Base-by-base conservation (phyloP, 92 coral and sea anemone species). In the Porites rus region DNA sequence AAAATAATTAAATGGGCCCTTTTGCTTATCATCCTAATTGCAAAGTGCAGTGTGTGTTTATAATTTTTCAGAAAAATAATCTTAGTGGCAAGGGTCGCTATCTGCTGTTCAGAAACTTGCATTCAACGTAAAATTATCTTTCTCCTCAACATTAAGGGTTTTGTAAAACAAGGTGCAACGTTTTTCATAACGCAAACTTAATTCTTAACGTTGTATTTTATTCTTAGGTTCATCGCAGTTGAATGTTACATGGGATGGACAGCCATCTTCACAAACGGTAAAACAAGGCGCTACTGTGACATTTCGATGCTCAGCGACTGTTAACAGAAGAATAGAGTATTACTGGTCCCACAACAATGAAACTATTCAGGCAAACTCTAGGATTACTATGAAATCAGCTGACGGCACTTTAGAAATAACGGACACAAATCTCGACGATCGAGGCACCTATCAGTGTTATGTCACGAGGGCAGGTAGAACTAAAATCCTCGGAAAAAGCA, bases 391-490 rank as follows among this genome's bases (percentile, higher is more conserved):
- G 1, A 60, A 20, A 38, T 38, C 46, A 52, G 65, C n/a, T 10
- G 96, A 88, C 13, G 95, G 91, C 43, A 84, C 84, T 17, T 90
- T 94, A 28, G 61, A 80, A 53, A 90, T 94, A 69, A 65, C 91
- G 53, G 67, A 63, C 13, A 80, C 85, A 18, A 74, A 85, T 10
- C 61, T 72, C 28, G 76, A 81, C 4, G 96, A 94, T 72, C 87
- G 88, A 43, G 98, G 98, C 0, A 25, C 65, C 1, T 94, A 93
- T 71, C 61, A 38, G 13, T 94, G 98, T 21, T 3, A 8, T 77
- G 85, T 51, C 13, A 95, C 91, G 2, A 71, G 71, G 22, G 60
- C 1, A 43, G 60, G 72, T 69, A 63, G n/a, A 28, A 78, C 17
- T 13, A 81, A 51, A 82, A 61, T 19, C 70, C 21, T 87, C 14